Evolutionary conservation across 64 coral and sea anemone species (phyloP), one percentile per base, ranked within the genome.

Genomic region (Orbicella faveolata): DNA sequence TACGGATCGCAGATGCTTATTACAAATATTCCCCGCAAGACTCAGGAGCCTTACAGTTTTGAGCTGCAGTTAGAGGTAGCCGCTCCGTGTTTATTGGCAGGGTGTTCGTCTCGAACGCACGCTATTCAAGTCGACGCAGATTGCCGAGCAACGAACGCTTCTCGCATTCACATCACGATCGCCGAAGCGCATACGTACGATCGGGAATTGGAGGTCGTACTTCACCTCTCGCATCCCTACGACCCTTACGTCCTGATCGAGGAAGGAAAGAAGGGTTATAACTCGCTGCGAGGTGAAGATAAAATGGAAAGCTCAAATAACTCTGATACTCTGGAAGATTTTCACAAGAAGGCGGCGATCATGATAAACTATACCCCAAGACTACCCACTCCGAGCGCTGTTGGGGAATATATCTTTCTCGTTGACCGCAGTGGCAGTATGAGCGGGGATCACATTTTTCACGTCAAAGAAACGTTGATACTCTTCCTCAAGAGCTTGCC

Each of bases 391-490:
- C 34, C 35, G 2, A 54, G 76, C 61, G 89, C 84, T n/a, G 21
- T 59, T 4, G 68, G 90, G 75, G 97, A 99, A 61, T 99, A 93
- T 66, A 91, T 96, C 26, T 99, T 99, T 70, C 83, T 99, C 1
- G 94, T 99, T 48, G 97, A 99, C 84, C 94, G 97, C 6, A 99
- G 97, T 90, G 96, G 96, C 51, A 98, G 96, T 39, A 98, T 98
- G 96, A 99, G 91, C 62, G 94, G 97, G 17, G 87, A 75, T 26
- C 93, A 99, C 69, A 99, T 99, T 51, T 99, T 95, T 33, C 88
- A 88, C n/a, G 91, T 91, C 77, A 99, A 91, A 89, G 94, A 95
- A 89, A 94, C 84, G 51, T 80, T 99, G 48, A 79, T 94, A 76
- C 68, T 98, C 26, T 98, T 93, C 53, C 93, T 98, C 10, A 98